Base-by-base conservation (phyloP, 1,140 invertebrate genomes). In the Tetragonula clypearis region DNA sequence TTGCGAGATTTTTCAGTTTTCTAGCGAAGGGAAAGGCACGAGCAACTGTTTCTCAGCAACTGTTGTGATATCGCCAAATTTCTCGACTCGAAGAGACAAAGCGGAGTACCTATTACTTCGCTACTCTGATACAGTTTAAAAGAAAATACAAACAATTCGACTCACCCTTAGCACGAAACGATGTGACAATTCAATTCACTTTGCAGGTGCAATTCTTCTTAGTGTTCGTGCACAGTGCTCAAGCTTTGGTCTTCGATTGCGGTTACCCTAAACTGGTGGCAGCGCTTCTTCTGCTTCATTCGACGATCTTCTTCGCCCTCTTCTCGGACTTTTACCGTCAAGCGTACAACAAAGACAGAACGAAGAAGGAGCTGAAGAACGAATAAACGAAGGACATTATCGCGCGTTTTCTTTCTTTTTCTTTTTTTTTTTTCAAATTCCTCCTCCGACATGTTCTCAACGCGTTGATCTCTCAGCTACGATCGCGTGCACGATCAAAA, bases 241-340 rank as follows among this genome's bases (percentile, higher is more conserved):
- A 98, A 90, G 96, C 97, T 4, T 93, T 98, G 66, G 95, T 97
- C 58, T 96, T 96, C 87, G 97, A 97, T 84, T 98, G 97, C 91
- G 96, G 97, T 81, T 98, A 97, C 90, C 97, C 97, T 6, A 97
- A 96, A 89, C 93, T 98, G 82, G 96, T 98, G 26, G 97, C 97
- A 5, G 95, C 96, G 79, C 96, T 98, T 72, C 94, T 99, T 76
- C 95, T 98, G 86, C 95, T 98, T 2, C 98, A 99, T 93, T 98
- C 98, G 6, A 96, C 97, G 41, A 98, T 99, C 87, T 99, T 99
- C 96, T 98, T 99, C 93, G 96, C 96, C 35, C 96, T 99, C 55
- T 99, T 99, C 95, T 97, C 96, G 86, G 97, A 99, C 95, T 99
- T 99, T 95, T 99, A 99, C 94, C 96, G 97, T 86, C 97, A 97